phyloP scores from a whole-genome alignment of 1,140 invertebrate species.

The Andrena cerasifolii region DNA sequence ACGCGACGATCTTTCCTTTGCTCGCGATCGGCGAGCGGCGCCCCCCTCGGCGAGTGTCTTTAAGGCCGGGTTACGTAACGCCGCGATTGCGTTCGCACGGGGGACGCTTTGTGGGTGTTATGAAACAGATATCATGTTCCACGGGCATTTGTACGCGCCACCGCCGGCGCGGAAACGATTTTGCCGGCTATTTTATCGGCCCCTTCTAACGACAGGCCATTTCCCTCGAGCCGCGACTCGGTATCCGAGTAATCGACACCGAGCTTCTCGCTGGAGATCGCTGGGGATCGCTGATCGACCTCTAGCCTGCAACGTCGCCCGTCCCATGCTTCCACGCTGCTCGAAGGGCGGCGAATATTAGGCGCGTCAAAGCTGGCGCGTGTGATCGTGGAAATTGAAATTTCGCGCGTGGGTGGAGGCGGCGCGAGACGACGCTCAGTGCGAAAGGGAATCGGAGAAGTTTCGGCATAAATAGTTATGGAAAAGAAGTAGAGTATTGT shows the following conservation, averaged over 20 bases:
- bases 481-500: too few relatives aligned
- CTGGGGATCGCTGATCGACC: background rate
- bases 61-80: slow-evolving; percentile 69
- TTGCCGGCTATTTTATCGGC: slow-evolving; percentile 45
- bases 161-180: slow-evolving; percentile 28
- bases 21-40: background rate
- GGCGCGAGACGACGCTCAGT: too few relatives aligned
- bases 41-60: slow-evolving; percentile 32
- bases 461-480: too few relatives aligned
- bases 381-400: too few relatives aligned
- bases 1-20: slow-evolving; percentile 23
- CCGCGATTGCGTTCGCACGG: slow-evolving; percentile 78
- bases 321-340: too few relatives aligned
- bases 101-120: slow-evolving; percentile 80
- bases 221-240: slow-evolving; percentile 18
- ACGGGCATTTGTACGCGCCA: slow-evolving; percentile 71
- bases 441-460: too few relatives aligned
- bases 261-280: background rate
- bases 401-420: too few relatives aligned
- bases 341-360: too few relatives aligned
- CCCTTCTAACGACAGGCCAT: slow-evolving; percentile 27
- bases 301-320: too few relatives aligned
- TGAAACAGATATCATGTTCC: slow-evolving; percentile 81
- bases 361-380: too few relatives aligned
- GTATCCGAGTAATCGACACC: slow-evolving; percentile 40